Percentiles rank a stretch among this genome's conserved stretches.
Evolutionary conservation across 2,113 vertebrate genomes (phyloP).

Genomic region (Epinephelus fuscoguttatus): DNA sequence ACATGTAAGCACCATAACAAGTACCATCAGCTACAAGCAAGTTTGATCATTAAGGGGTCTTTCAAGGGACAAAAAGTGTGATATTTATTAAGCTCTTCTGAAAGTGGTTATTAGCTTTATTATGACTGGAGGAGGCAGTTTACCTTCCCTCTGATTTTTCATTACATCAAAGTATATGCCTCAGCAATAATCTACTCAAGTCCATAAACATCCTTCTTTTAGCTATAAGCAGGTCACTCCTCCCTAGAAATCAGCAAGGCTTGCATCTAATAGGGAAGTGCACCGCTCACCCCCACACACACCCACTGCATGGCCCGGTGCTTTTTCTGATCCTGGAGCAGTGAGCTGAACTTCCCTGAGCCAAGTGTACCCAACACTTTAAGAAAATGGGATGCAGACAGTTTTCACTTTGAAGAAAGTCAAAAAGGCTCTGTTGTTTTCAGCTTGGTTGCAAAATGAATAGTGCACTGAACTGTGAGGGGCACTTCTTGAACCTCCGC

Average conservation of each 20-base stretch:
- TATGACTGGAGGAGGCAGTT: slow-evolving; percentile 41
- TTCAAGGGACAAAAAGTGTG: slow-evolving; percentile 12
- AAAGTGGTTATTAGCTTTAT: slow-evolving; percentile 31
- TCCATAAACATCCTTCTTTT: slow-evolving; percentile 51
- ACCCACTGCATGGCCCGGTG: not conserved
- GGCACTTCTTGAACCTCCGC: slow-evolving; percentile 64
- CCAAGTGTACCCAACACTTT: slow-evolving; percentile 43
- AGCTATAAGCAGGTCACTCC: slow-evolving; percentile 37
- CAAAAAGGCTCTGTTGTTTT: slow-evolving; percentile 58
- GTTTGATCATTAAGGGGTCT: not conserved
- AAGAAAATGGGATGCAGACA: slow-evolving; percentile 58
- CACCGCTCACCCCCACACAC: slow-evolving; percentile 13
- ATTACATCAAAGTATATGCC: slow-evolving; percentile 47
- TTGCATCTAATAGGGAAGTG: slow-evolving; percentile 30
- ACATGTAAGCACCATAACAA: not conserved
- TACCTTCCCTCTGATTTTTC: slow-evolving; percentile 42
- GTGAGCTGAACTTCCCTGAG: slow-evolving; percentile 34
- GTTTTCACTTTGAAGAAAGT: slow-evolving; percentile 78
- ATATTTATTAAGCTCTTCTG: slow-evolving; percentile 22
- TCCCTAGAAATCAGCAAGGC: slow-evolving; percentile 47
- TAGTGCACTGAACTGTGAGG: slow-evolving; percentile 77
- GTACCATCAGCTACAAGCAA: not conserved
- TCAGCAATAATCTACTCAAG: slow-evolving; percentile 34
- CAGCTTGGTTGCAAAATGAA: slow-evolving; percentile 70
- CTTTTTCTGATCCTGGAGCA: slow-evolving; percentile 30